Conservation (phyloP, 1,140 invertebrate genomes). For the Wasmannia auropunctata region DNA sequence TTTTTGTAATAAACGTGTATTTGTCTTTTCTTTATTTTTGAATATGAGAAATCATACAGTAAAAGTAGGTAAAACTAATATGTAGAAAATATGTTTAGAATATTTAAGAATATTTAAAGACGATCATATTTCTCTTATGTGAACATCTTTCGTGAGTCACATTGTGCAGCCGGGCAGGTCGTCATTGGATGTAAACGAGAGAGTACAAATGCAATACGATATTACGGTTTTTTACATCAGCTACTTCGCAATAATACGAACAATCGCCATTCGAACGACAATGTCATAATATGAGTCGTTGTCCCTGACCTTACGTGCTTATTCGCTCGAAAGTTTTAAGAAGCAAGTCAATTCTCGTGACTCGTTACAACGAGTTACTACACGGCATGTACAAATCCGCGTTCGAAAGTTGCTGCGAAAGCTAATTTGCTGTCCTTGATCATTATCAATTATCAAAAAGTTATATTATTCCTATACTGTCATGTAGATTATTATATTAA, state of each 20-base stretch:
- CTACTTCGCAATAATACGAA: constrained; percentile 76
- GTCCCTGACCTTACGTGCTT: constrained; percentile 38
- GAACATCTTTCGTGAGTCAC: not conserved
- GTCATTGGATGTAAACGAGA: constrained; percentile 31
- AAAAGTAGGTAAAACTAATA: not conserved
- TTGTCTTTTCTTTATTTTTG: not conserved
- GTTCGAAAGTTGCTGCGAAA: constrained; percentile 29
- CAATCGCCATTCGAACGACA: constrained; percentile 48
- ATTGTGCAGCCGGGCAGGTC: not conserved
- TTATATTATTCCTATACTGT: constrained; percentile 19
- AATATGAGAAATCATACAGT: constrained; percentile 2
- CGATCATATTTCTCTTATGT: not conserved
- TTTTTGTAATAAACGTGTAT: not conserved
- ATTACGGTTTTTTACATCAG: constrained; percentile 77
- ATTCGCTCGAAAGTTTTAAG: constrained; percentile 34
- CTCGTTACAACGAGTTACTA: constrained; percentile 25
- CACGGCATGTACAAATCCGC: constrained; percentile 2
- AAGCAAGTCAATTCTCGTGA: constrained; percentile 39
- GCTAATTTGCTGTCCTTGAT: constrained; percentile 28
- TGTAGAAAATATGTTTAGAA: not conserved
- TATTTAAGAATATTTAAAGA: constrained; percentile 13
- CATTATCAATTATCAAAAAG: constrained; percentile 2
- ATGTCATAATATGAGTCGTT: constrained; percentile 55
- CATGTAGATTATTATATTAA: not conserved
- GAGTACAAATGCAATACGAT: constrained; percentile 70